Conservation (phyloP, 2,113 vertebrate genomes). For the Stercorarius parasiticus region DNA sequence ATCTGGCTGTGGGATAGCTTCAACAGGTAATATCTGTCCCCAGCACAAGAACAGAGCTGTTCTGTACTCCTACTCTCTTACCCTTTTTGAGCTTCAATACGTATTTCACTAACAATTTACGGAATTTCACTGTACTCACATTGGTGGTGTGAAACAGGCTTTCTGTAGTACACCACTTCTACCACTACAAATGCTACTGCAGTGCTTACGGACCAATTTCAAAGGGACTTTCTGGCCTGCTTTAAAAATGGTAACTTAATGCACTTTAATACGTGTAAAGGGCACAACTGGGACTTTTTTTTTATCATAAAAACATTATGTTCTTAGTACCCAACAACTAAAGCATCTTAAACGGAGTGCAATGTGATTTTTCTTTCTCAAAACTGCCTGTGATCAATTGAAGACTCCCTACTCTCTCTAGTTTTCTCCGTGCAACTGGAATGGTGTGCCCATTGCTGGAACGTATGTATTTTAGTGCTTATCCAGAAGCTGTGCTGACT, state of each 20-base stretch:
- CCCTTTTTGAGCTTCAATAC: neutral
- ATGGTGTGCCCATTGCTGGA: neutral
- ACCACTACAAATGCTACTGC: constrained; percentile 47
- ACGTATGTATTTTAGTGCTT: neutral
- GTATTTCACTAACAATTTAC: neutral
- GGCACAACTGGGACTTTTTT: constrained; percentile 61
- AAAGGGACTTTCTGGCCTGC: constrained; percentile 56
- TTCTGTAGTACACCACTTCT: neutral
- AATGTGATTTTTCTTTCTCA: constrained; percentile 22
- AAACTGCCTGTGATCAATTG: neutral
- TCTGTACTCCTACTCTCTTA: neutral
- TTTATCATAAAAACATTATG: constrained; percentile 20
- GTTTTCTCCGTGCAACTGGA: constrained; percentile 4
- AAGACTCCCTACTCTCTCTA: neutral
- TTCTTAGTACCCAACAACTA: constrained; percentile 25
- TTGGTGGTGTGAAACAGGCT: neutral
- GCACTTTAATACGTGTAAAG: constrained; percentile 75
- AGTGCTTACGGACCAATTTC: constrained; percentile 61
- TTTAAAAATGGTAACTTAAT: constrained; percentile 51
- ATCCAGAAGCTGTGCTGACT: neutral
- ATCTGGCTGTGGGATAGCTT: neutral
- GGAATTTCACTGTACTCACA: neutral
- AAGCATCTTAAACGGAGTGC: neutral
- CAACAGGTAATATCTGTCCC: neutral
- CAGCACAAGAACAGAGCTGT: neutral